A percentile compares a stretch with the other conserved stretches of the same genome.
Conservation (phyloP, 1,140 invertebrate genomes). For the Oncopodura yosiiana region DNA sequence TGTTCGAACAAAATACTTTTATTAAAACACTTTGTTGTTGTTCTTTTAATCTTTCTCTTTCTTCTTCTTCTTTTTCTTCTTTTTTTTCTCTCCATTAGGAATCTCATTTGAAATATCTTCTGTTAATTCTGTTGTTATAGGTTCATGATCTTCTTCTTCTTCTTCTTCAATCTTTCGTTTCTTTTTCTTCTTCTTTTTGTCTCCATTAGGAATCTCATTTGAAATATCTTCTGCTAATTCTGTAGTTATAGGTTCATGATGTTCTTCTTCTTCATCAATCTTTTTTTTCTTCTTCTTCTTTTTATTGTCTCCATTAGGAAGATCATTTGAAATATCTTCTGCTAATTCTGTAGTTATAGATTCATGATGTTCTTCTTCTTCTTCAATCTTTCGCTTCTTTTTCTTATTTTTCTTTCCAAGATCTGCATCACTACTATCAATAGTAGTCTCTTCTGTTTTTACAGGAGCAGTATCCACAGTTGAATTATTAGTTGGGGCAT, state of each 20-base stretch:
- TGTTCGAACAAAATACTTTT: no score
- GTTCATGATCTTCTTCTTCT: neutral
- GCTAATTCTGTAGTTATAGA: conserved; percentile 4
- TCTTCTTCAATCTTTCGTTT: conserved; percentile 22
- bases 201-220: conserved; percentile 14
- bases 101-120: conserved; percentile 8
- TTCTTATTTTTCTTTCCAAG: conserved; percentile 28
- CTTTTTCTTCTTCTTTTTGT: conserved; percentile 31
- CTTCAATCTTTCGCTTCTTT: conserved; percentile 27
- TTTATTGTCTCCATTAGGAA: neutral
- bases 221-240: neutral
- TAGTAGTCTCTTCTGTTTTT: neutral
- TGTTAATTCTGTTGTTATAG: neutral
- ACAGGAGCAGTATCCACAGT: neutral
- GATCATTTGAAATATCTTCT: conserved; percentile 12
- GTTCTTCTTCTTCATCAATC: neutral
- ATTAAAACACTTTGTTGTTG: conserved; percentile 13
- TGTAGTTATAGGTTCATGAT: neutral
- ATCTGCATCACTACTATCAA: conserved; percentile 5
- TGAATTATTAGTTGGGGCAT: neutral
- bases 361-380: conserved; percentile 15
- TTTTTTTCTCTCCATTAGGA: conserved; percentile 18
- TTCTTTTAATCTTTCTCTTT: conserved; percentile 23
- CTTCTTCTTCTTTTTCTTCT: conserved; percentile 25
- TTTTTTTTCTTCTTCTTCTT: conserved; percentile 26